Conservation (phyloP, 2,113 vertebrate species). For the Lynx canadensis region DNA sequence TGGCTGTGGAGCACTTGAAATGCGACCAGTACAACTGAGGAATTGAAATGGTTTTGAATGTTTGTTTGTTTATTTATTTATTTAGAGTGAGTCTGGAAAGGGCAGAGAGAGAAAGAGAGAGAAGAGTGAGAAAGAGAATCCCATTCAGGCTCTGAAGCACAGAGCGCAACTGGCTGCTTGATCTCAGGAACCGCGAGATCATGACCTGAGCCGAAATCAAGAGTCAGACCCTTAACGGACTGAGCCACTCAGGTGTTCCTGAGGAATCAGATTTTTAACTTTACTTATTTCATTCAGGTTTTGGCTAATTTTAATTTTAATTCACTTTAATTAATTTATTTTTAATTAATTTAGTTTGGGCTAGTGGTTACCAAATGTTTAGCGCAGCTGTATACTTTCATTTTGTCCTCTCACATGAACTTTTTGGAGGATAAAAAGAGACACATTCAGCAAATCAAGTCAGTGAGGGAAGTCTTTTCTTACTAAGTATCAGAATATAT, state of each 20-base stretch:
- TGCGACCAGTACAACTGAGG: background rate
- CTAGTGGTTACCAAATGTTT: constrained; percentile 21
- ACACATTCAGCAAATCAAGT: constrained; percentile 42
- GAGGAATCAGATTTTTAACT: constrained; percentile 1
- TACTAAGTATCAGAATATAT: background rate
- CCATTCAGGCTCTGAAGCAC: too few relatives aligned
- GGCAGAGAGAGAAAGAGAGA: too few relatives aligned
- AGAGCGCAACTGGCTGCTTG: too few relatives aligned
- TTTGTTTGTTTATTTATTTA: too few relatives aligned
- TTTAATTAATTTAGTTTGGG: constrained; percentile 6
- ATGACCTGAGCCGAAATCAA: too few relatives aligned
- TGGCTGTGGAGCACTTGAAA: background rate
- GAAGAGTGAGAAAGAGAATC: too few relatives aligned
- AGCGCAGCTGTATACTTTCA: background rate
- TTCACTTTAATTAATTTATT: background rate
- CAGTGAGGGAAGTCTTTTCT: background rate
- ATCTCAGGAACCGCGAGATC: too few relatives aligned
- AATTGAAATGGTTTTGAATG: background rate
- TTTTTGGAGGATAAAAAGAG: background rate
- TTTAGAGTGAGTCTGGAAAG: too few relatives aligned
- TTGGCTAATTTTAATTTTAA: background rate
- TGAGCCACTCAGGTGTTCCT: too few relatives aligned
- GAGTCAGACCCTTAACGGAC: too few relatives aligned
- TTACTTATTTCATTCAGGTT: constrained; percentile 15
- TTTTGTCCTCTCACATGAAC: background rate